phyloP scores from a whole-genome alignment of 2,888 invertebrate genomes.

The Autographa gamma region DNA sequence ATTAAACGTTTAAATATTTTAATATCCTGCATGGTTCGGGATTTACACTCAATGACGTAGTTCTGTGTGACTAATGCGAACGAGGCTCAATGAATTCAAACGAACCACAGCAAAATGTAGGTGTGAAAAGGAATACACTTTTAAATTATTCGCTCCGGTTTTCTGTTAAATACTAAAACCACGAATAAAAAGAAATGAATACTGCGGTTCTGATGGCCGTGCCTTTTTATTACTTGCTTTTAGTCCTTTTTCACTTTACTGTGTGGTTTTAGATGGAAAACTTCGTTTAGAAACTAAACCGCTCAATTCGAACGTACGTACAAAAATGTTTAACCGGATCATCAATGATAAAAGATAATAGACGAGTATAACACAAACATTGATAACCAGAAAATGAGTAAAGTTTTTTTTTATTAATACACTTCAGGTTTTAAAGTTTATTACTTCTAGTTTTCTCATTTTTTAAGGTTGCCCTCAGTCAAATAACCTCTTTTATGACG shows the following conservation, averaged over 20 bases:
- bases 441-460: too few relatives aligned
- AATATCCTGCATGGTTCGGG: background rate
- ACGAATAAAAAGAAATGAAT: background rate
- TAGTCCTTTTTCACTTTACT: background rate
- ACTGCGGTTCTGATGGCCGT: background rate
- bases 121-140: background rate
- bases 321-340: too few relatives aligned
- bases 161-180: background rate
- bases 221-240: background rate
- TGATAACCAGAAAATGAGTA: too few relatives aligned
- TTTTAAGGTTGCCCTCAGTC: too few relatives aligned
- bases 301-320: too few relatives aligned
- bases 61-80: conserved; percentile 7
- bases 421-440: too few relatives aligned
- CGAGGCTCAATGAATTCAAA: background rate
- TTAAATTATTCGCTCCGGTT: background rate
- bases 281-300: too few relatives aligned
- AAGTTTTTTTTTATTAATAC: too few relatives aligned
- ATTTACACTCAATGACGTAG: background rate
- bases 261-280: too few relatives aligned
- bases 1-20: conserved; percentile 10
- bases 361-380: too few relatives aligned
- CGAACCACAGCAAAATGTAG: background rate
- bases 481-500: too few relatives aligned
- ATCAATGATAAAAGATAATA: too few relatives aligned